phyloP scores from a whole-genome alignment of 2,113 vertebrate species.

The Xyliphius kryptos region DNA sequence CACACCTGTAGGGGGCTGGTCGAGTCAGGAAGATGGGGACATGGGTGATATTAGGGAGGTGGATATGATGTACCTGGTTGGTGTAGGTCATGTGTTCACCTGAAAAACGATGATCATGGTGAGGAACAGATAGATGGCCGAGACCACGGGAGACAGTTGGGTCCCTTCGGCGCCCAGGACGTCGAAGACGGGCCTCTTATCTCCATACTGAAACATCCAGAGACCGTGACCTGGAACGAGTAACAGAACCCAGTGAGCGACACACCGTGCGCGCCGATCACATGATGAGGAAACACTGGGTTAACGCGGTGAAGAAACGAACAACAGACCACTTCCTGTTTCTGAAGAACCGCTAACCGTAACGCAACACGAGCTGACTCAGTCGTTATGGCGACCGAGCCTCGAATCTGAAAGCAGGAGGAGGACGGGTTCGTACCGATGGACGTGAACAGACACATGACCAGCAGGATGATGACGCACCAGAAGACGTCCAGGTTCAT shows the following conservation, averaged over 20 bases:
- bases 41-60: no score
- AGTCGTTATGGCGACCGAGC: no score
- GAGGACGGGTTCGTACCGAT: constrained; percentile 72
- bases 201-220: constrained; percentile 84
- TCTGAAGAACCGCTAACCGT: no score
- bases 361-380: no score
- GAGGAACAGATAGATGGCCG: constrained; percentile 88
- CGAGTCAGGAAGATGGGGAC: no score
- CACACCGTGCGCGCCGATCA: no score
- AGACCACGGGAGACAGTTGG: constrained; percentile 76
- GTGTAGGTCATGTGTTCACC: constrained; percentile 64
- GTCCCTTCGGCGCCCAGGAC: constrained; percentile 81
- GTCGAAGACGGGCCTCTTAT: constrained; percentile 82
- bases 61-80: no score
- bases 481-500: constrained; percentile 95
- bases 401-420: no score
- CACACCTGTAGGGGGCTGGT: no score
- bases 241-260: neutral
- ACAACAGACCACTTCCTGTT: no score
- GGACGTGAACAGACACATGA: constrained; percentile 88
- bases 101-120: constrained; percentile 95
- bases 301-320: no score
- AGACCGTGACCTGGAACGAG: constrained; percentile 82
- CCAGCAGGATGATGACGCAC: constrained; percentile 90
- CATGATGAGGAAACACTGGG: no score